Conservation (phyloP, 1,140 invertebrate species). For the Gonatopus flavifemur region DNA sequence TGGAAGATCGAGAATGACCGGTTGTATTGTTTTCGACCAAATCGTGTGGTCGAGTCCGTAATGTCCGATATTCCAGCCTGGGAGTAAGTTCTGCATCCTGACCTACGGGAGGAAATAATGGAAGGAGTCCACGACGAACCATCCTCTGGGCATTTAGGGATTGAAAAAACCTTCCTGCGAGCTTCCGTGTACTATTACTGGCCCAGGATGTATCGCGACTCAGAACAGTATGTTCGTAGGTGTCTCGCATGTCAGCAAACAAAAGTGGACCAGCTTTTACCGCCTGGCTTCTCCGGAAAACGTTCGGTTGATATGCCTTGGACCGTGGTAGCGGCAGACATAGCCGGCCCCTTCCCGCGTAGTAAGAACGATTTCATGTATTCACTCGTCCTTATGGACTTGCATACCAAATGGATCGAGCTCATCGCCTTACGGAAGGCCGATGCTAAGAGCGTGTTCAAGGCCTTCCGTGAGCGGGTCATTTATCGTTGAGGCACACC, state of each 20-base stretch:
- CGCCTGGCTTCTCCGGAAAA: slow-evolving; percentile 8
- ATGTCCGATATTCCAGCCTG: too few species aligned
- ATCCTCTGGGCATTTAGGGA: slow-evolving; percentile 17
- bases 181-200: slow-evolving; percentile 30
- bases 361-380: slow-evolving; percentile 30
- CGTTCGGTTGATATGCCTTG: slow-evolving; percentile 23
- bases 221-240: slow-evolving; percentile 20
- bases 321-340: slow-evolving; percentile 31
- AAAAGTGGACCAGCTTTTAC: slow-evolving; percentile 28
- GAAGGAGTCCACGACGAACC: neutral
- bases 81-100: too few species aligned
- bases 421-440: slow-evolving; percentile 24
- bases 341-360: slow-evolving; percentile 40
- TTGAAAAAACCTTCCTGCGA: slow-evolving; percentile 32
- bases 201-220: slow-evolving; percentile 32
- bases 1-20: neutral
- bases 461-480: slow-evolving; percentile 32
- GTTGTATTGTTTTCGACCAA: too few species aligned
- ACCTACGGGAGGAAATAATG: neutral
- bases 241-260: slow-evolving; percentile 30
- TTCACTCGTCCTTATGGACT: slow-evolving; percentile 14
- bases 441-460: slow-evolving; percentile 29
- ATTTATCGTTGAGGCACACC: slow-evolving; percentile 40
- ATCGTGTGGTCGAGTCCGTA: too few species aligned
- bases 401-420: slow-evolving; percentile 23